phyloP scores from a whole-genome alignment of 2,888 invertebrate species.

The Dynastes grantii region DNA sequence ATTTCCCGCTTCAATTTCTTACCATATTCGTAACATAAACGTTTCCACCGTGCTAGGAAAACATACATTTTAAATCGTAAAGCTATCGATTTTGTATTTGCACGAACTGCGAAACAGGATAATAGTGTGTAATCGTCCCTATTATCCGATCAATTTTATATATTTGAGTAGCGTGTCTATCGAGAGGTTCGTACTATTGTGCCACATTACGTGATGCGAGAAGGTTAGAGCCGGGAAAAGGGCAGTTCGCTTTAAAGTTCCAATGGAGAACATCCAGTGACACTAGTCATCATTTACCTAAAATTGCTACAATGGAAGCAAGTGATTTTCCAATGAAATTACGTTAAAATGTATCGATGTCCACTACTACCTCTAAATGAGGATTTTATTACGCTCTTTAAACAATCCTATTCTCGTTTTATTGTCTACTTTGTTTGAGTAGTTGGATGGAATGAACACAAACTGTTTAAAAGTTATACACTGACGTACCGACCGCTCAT shows the following conservation, averaged over 20 bases:
- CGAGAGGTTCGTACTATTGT: conserved; percentile 2
- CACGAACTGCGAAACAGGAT: conserved; percentile 19
- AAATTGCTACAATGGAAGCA: neutral
- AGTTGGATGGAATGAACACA: neutral
- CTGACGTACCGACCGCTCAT: no score
- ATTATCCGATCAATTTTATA: conserved; percentile 11
- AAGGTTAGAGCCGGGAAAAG: conserved; percentile 1
- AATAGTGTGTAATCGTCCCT: conserved; percentile 14
- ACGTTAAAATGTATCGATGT: neutral
- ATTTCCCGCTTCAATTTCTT: neutral
- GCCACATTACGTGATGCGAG: conserved; percentile 1
- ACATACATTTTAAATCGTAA: neutral
- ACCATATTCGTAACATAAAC: neutral
- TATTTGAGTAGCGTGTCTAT: conserved; percentile 3
- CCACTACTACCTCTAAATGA: neutral
- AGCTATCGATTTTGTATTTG: conserved; percentile 16
- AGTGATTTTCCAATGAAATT: conserved; percentile 5
- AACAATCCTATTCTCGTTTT: neutral
- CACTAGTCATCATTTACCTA: conserved; percentile 5
- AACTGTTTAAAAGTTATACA: conserved; percentile 1
- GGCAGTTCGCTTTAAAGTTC: conserved; percentile 13
- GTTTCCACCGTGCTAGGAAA: neutral
- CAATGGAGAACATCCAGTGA: neutral
- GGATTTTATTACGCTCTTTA: neutral
- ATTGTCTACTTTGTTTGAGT: neutral